Base-by-base conservation (phyloP, 2,888 invertebrate species). In the Caenorhabditis macrosperma region DNA sequence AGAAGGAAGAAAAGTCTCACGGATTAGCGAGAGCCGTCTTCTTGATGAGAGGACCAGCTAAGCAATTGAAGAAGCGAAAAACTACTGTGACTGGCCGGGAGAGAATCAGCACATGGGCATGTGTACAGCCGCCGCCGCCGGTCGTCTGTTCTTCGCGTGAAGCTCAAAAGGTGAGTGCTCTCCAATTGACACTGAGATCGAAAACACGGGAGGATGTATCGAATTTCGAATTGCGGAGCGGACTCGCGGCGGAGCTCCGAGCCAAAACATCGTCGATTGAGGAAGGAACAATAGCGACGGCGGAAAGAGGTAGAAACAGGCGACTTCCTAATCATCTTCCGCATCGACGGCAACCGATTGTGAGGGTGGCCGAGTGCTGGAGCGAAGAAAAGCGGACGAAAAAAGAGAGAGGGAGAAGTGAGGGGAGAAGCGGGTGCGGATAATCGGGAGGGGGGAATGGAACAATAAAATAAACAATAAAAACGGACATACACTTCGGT, bases 401-500 rank as follows among this genome's bases (percentile, higher is more conserved):
- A 22, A 54, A 66, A 46, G 33, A 22, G 26, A 30, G 15, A 7
- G 44, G 35, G 28, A 50, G 33, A 59, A 41, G 9, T n/a, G 41
- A 20, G 9, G 17, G 24, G 20, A 52, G 41, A 61, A 52, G 48
- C 28, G 54, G 44, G 41, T 17, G 54, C 66, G 66, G 59, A 59
- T 59, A 59, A 59, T 41, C 59, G 59, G 59, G 26, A 30, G 17
- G 59, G 22, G 57, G 20, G 28, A 48, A 12, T 44, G 22, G 69
- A 69, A 54, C 54, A 61, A 61, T 59, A 60, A 48, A 60, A 52
- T 52, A 60, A 69, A 69, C 54, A 69, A 61, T 52, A 59, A 59
- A 59, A 59, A 59, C 59, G 20, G 15, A 35, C 22, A 26, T 24
- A 35, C 41, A 55, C 15, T 24, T 24, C 7, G 50, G 52, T 12